Evolutionary conservation across 2,797 vertebrate species (phyloP).

Genomic region (Echeneis naucrates): DNA sequence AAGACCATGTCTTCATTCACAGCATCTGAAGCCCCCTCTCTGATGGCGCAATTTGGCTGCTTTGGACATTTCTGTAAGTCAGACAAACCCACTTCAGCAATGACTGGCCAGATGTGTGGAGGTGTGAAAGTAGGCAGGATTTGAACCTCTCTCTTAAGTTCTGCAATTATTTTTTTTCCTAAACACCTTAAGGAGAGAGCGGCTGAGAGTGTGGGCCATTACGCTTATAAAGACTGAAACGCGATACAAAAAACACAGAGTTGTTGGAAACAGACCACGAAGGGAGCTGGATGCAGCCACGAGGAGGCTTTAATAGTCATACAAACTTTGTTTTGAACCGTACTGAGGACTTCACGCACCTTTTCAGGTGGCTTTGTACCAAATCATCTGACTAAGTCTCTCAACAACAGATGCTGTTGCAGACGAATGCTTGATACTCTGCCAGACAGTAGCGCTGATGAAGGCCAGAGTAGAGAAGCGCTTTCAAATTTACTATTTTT

Average conservation of each 20-base stretch:
- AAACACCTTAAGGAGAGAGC: background rate
- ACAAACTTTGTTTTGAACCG: constrained; percentile 27
- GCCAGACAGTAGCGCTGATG: constrained; percentile 1
- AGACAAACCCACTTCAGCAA: background rate
- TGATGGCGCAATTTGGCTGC: background rate
- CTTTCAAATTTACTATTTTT: constrained; percentile 23
- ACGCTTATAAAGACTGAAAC: background rate
- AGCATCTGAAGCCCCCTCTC: background rate
- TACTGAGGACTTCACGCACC: constrained; percentile 14
- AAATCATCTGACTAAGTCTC: constrained; percentile 1
- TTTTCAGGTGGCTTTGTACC: constrained; percentile 4
- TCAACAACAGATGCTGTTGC: background rate
- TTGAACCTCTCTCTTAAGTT: background rate
- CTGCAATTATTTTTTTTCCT: background rate
- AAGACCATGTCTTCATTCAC: background rate
- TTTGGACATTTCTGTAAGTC: background rate
- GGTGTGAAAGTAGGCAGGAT: background rate
- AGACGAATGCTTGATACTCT: background rate
- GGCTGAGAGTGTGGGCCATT: background rate
- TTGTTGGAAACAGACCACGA: background rate
- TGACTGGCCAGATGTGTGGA: background rate
- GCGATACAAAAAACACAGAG: background rate
- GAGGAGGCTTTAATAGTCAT: background rate
- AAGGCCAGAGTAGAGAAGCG: constrained; percentile 12
- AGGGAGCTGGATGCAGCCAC: background rate